Evolutionary conservation across 92 coral and sea anemone species (phyloP), one percentile per base, ranked within the genome.

Genomic region (Siderastrea radians): DNA sequence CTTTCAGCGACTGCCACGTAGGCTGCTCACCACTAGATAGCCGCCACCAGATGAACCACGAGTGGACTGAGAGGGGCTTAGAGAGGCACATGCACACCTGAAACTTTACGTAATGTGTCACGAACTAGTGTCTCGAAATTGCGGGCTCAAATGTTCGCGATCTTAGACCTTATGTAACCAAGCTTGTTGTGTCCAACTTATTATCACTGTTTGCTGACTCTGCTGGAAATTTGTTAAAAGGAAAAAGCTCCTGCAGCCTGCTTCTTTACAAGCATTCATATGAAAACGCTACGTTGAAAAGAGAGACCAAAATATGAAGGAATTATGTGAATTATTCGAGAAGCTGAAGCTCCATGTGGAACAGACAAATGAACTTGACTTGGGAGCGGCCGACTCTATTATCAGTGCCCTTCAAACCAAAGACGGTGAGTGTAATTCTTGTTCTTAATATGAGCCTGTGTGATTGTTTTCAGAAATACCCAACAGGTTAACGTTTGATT

Each of bases 291-390:
- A 45, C 76, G 72, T 47, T 8, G 52, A 17, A 38, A 38, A 84
- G 8, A 38, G 13, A 49, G 55, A 38, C 45, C 9, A 12, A 48
- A 84, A 6, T 8, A 84, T 84, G 87, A 52, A 74, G 52, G 53
- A 15, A 38, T 50, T 84, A 19, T 16, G 63, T n/a, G 87, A 73
- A 63, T 75, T 84, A 16, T 75, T 84, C 72, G 62, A 49, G 65
- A 63, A 84, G 74, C 61, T 84, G 1, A 84, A 84, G n/a, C 81
- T 60, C 17, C 14, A 54, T 16, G 72, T 12, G 5, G 87, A 74
- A 51, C 72, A 62, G 63, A 84, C 72, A 10, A 64, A 52, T 73
- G 71, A 13, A 1, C 14, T 84, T 3, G 87, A 84, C 60, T 51
- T 49, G 38, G 80, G 70, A 63, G 79, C 53, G 50, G 74, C 51